Evolutionary conservation across 92 coral and sea anemone genomes (phyloP).

Genomic region (Bergia sp.): DNA sequence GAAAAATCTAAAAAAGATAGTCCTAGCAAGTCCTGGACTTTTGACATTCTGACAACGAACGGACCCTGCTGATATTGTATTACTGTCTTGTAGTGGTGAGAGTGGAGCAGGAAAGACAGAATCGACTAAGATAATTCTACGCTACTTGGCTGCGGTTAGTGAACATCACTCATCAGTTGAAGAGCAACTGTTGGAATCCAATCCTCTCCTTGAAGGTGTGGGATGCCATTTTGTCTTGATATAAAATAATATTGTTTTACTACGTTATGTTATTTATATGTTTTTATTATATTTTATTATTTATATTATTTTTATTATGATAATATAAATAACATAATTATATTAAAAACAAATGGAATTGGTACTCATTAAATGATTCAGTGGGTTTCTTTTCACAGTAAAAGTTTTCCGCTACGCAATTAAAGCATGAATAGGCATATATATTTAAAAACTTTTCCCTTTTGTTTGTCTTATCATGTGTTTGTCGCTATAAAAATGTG

Average conservation of each 20-base stretch:
- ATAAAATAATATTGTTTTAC: not conserved
- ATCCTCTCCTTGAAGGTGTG: constrained; percentile 93
- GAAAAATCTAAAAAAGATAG: too few species aligned
- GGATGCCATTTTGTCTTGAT: not conserved
- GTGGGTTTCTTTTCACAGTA: too few species aligned
- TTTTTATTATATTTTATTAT: too few species aligned
- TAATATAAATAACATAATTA: too few species aligned
- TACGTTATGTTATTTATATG: not conserved
- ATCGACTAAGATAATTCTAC: constrained; percentile 92
- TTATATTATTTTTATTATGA: too few species aligned
- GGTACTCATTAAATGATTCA: too few species aligned
- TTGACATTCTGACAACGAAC: not conserved
- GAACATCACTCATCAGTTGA: constrained; percentile 91
- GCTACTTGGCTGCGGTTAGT: constrained; percentile 83
- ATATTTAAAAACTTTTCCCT: too few species aligned
- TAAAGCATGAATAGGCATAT: too few species aligned
- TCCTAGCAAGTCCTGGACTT: not conserved
- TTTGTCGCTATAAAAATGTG: too few species aligned
- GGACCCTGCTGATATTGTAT: not conserved
- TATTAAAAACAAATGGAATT: too few species aligned
- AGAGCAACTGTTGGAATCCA: constrained; percentile 90
- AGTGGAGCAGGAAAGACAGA: constrained; percentile 99
- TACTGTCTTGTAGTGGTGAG: constrained; percentile 73
- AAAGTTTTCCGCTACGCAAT: too few species aligned
- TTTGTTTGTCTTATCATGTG: too few species aligned